Evolutionary conservation across 2,888 invertebrate genomes (phyloP).

Genomic region (Isotomurus palustris): DNA sequence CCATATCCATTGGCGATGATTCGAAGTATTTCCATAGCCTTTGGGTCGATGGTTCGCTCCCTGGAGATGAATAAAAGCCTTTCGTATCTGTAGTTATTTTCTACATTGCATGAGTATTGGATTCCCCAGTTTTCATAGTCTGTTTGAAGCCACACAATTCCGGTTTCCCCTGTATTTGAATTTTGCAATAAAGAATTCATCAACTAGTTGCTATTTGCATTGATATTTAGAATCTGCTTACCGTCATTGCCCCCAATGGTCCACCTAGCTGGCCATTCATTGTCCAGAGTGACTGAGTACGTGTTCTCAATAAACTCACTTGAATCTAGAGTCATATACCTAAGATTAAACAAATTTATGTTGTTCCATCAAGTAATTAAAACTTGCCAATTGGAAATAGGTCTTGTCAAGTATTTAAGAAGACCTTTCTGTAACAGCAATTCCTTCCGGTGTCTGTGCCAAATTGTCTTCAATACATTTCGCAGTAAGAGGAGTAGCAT

Average conservation of each 20-base stretch:
- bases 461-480: not conserved
- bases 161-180: not conserved
- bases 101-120: not conserved
- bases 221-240: not conserved
- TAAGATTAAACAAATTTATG: not conserved
- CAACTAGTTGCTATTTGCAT: not conserved
- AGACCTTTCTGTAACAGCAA: not conserved
- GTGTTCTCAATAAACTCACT: not conserved
- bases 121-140: not conserved
- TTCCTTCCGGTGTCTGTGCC: not conserved
- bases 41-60: not conserved
- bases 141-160: not conserved
- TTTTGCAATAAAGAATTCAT: not conserved
- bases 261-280: not conserved
- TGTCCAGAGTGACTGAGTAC: not conserved
- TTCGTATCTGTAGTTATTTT: not conserved
- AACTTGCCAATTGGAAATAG: not conserved
- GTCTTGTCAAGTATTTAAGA: too few species aligned
- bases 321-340: not conserved
- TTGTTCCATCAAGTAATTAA: not conserved
- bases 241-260: not conserved
- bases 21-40: not conserved
- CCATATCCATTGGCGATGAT: not conserved
- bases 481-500: not conserved
- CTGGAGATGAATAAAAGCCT: not conserved